phyloP scores from a whole-genome alignment of 2,113 vertebrate genomes.

The Ariopsis seemanni region DNA sequence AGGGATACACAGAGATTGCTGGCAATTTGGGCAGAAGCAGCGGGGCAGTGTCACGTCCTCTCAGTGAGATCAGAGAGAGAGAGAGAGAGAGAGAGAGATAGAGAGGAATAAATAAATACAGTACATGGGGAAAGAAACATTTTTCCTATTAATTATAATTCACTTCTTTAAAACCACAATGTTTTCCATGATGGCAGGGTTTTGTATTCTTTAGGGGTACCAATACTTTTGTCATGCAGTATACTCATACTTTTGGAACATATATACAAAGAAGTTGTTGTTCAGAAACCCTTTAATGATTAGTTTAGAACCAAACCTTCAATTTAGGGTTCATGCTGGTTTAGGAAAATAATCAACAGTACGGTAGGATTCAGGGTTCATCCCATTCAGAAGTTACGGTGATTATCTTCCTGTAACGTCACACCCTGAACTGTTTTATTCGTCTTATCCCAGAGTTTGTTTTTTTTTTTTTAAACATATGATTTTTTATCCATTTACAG shows the following conservation, averaged over 20 bases:
- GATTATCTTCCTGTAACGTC: too few species aligned
- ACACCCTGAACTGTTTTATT: too few species aligned
- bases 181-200: neutral
- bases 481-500: too few species aligned
- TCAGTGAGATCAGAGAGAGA: neutral
- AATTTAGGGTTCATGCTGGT: too few species aligned
- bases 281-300: neutral
- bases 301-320: neutral
- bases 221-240: neutral
- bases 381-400: too few species aligned
- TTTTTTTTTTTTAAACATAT: too few species aligned
- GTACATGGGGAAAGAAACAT: slow-evolving; percentile 9
- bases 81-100: neutral
- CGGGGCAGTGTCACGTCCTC: neutral
- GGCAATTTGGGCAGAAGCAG: neutral
- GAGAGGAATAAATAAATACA: neutral
- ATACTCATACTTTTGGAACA: neutral
- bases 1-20: neutral
- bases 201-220: neutral
- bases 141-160: neutral
- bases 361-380: neutral
- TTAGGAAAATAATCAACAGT: neutral
- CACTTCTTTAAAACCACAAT: too few species aligned
- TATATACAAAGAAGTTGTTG: neutral
- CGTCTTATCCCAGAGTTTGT: too few species aligned